Conservation (phyloP, 2,888 invertebrate species). For the Sturmia bella region DNA sequence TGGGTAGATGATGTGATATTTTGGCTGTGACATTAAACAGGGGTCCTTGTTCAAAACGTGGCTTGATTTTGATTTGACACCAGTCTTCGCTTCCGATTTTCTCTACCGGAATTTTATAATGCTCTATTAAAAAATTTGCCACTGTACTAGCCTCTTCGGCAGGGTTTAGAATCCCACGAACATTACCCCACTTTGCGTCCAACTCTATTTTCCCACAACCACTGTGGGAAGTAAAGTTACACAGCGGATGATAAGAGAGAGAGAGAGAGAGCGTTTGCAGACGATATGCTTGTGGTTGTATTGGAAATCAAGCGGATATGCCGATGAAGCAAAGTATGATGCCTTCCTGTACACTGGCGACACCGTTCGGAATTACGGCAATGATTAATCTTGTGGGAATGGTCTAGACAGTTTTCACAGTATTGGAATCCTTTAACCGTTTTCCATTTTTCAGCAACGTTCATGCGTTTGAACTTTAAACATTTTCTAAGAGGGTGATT, state of each 20-base stretch:
- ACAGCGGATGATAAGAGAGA: too few relatives aligned
- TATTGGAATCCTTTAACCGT: neutral
- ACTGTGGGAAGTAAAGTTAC: neutral
- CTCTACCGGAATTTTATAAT: neutral
- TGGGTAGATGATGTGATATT: neutral
- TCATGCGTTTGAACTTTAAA: neutral
- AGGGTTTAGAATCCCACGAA: neutral
- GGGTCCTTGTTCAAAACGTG: neutral
- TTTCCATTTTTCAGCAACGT: neutral
- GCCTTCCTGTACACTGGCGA: too few relatives aligned
- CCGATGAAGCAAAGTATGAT: neutral
- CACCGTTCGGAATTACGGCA: slow-evolving; percentile 5
- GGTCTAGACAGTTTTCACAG: slow-evolving; percentile 5
- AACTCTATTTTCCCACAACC: neutral
- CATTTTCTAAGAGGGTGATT: slow-evolving; percentile 1
- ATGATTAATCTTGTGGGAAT: neutral
- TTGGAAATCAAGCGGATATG: neutral
- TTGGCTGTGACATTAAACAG: neutral
- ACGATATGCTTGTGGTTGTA: neutral
- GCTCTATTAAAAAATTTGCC: neutral
- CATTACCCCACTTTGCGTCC: neutral
- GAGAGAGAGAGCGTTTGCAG: too few relatives aligned
- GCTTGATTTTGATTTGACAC: neutral
- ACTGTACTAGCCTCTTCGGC: neutral
- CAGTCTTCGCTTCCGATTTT: neutral